Percentiles rank a stretch among this genome's conserved stretches.
Conservation (phyloP, 2,888 invertebrate genomes). For the Himalopsyche anomala region DNA sequence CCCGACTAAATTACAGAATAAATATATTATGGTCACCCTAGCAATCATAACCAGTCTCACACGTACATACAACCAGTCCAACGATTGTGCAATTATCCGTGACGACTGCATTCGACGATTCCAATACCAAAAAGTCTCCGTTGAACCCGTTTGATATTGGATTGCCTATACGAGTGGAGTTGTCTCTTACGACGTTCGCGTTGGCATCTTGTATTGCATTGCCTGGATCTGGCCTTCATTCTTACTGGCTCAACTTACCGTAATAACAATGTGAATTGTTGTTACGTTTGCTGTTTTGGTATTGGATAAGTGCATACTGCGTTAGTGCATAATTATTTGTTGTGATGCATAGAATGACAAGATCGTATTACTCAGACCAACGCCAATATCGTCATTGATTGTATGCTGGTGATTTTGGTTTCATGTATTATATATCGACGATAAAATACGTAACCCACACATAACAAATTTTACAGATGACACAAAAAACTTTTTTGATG, state of each 20-base stretch:
- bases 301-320: slow-evolving; percentile 33
- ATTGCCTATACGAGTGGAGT: neutral
- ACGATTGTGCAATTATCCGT: slow-evolving; percentile 49
- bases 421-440: no score
- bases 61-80: slow-evolving; percentile 44
- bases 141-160: slow-evolving; percentile 14
- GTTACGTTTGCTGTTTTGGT: slow-evolving; percentile 56
- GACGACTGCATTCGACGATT: slow-evolving; percentile 19
- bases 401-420: no score
- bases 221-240: slow-evolving; percentile 57
- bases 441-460: no score
- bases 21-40: neutral
- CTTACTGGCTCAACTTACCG: slow-evolving; percentile 51
- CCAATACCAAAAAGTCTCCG: slow-evolving; percentile 8
- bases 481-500: no score
- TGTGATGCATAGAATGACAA: neutral
- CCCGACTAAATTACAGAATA: neutral
- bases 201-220: neutral
- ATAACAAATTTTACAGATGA: no score
- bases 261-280: slow-evolving; percentile 62
- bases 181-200: neutral
- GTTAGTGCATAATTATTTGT: neutral
- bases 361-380: no score
- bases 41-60: neutral
- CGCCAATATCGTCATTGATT: no score